These are phyloP conservation scores for Oxycera nigricornis DNA, from an alignment of 2,888 invertebrate species.

Conservation along the genomic window DNA sequence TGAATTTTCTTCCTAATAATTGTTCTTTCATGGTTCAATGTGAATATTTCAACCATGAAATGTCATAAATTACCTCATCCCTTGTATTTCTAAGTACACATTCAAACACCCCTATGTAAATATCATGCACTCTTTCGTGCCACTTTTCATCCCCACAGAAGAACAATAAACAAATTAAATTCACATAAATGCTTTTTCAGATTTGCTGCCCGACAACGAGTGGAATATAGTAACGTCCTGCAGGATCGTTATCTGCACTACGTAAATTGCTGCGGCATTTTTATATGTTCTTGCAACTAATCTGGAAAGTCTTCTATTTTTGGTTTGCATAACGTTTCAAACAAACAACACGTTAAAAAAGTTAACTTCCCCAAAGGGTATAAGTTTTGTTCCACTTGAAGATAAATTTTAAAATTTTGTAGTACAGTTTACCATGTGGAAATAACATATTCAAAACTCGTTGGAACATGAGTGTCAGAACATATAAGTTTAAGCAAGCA, in stretches of 20 bases:
- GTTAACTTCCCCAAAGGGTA: neutral
- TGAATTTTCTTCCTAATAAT: no score
- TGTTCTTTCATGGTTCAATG: no score
- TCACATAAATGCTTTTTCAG: neutral
- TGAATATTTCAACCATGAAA: no score
- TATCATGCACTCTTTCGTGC: neutral
- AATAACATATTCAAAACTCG: neutral
- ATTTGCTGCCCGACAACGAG: neutral
- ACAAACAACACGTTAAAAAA: neutral
- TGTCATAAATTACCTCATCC: no score
- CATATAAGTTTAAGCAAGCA: no score
- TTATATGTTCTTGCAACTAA: neutral
- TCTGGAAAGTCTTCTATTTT: neutral
- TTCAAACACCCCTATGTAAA: no score
- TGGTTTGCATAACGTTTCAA: neutral
- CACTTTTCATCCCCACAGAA: neutral
- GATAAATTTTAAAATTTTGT: neutral
- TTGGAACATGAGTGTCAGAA: neutral
- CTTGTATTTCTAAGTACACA: no score
- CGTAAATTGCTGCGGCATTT: slow-evolving; percentile 36
- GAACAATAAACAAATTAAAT: neutral
- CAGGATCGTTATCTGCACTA: slow-evolving; percentile 36
- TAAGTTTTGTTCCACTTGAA: neutral
- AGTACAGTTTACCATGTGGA: neutral
- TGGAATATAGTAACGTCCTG: slow-evolving; percentile 4